Conservation (phyloP, 1,140 invertebrate species). For the Brachionus koreanus region DNA sequence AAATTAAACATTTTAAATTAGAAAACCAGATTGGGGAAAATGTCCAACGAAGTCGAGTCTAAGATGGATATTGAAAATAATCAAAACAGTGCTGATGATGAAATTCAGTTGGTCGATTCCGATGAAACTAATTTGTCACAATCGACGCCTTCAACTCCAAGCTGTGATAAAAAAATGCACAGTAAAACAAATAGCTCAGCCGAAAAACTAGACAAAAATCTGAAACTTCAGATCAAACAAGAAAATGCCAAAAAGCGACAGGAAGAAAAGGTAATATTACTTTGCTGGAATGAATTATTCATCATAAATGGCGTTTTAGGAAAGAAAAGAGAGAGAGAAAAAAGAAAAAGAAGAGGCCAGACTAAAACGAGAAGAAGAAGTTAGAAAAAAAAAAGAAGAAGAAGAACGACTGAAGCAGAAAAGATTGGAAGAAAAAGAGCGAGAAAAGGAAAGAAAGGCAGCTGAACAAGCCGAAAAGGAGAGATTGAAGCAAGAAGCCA, state of each 20-base stretch:
- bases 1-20: not conserved
- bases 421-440: conserved; percentile 13
- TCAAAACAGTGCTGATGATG: not conserved
- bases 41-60: not conserved
- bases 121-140: not conserved
- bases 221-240: not conserved
- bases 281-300: not conserved
- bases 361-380: not conserved
- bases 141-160: conserved; percentile 18
- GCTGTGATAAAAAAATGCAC: not conserved
- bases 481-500: not conserved
- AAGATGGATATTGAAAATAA: not conserved
- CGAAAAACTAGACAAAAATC: conserved; percentile 42
- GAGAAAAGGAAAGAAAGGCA: conserved; percentile 38
- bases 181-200: not conserved
- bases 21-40: not conserved
- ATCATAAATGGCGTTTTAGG: not conserved
- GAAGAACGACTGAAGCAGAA: conserved; percentile 27
- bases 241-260: conserved; percentile 25
- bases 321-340: conserved; percentile 22
- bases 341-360: conserved; percentile 10
- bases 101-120: not conserved
- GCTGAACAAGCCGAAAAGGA: conserved; percentile 36
- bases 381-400: conserved; percentile 9
- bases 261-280: conserved; percentile 12